Conservation (phyloP, 2,113 vertebrate species). For the Nanorana parkeri region DNA sequence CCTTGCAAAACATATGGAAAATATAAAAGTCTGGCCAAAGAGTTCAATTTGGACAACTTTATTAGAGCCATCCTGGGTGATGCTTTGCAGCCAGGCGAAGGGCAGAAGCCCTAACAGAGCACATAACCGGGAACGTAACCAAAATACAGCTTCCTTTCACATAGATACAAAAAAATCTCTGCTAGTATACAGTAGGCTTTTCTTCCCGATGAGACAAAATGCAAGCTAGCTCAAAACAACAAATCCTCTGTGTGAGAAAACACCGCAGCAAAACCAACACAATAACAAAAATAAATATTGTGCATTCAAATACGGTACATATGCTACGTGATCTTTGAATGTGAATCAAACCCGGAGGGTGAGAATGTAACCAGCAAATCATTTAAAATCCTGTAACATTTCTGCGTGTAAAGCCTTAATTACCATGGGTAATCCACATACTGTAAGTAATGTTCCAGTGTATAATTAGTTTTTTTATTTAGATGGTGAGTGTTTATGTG, state of each 20-base stretch:
- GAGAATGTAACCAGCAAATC: background rate
- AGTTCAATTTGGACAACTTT: background rate
- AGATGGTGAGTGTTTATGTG: no score
- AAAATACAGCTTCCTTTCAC: background rate
- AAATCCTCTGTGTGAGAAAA: background rate
- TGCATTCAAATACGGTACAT: background rate
- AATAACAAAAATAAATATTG: background rate
- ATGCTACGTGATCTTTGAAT: background rate
- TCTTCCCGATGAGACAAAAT: background rate
- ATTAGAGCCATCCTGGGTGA: background rate
- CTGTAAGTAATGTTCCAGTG: no score
- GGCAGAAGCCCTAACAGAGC: background rate
- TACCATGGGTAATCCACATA: no score
- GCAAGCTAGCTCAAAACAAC: no score
- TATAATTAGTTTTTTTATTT: no score
- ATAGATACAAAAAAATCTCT: background rate
- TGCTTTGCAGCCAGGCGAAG: background rate
- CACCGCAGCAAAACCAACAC: background rate
- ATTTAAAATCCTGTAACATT: no score
- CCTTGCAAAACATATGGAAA: conserved; percentile 5
- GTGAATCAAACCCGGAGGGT: background rate
- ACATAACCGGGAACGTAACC: background rate
- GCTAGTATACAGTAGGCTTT: background rate
- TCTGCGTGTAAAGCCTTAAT: no score
- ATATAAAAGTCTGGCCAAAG: conserved; percentile 12